These are phyloP conservation scores for Apostichopus japonicus DNA, from an alignment of 35 echinoderm and acorn worm species.

Conservation along the genomic window DNA sequence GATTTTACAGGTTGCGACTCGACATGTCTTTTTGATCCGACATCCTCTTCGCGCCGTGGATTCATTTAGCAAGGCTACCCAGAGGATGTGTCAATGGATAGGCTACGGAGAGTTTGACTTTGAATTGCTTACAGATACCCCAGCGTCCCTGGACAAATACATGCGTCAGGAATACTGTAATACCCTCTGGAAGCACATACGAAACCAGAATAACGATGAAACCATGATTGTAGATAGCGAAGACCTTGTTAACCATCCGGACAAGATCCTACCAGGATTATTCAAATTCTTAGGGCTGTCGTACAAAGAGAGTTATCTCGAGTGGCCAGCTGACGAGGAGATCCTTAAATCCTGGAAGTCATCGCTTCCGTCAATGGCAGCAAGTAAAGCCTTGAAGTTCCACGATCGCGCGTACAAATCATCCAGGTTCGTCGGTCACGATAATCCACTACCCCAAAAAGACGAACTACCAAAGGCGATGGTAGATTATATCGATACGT, in stretches of 20 bases:
- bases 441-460: not conserved
- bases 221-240: not conserved
- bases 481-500: not conserved
- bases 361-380: not conserved
- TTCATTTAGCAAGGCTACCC: not conserved
- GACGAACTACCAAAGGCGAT: not conserved
- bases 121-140: not conserved
- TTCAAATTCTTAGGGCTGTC: not conserved
- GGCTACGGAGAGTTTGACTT: not conserved
- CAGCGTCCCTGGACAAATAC: not conserved
- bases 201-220: not conserved
- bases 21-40: conserved; percentile 6
- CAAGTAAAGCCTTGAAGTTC: not conserved
- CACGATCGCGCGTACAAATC: not conserved
- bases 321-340: not conserved
- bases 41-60: not conserved
- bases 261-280: conserved; percentile 4
- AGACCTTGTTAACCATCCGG: conserved; percentile 13
- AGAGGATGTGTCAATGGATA: not conserved
- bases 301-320: not conserved
- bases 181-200: not conserved
- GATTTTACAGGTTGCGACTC: not conserved
- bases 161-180: not conserved
- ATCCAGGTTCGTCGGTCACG: not conserved
- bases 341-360: not conserved